Evolutionary conservation across 1,140 invertebrate genomes (phyloP).

Genomic region (Arion vulgaris): DNA sequence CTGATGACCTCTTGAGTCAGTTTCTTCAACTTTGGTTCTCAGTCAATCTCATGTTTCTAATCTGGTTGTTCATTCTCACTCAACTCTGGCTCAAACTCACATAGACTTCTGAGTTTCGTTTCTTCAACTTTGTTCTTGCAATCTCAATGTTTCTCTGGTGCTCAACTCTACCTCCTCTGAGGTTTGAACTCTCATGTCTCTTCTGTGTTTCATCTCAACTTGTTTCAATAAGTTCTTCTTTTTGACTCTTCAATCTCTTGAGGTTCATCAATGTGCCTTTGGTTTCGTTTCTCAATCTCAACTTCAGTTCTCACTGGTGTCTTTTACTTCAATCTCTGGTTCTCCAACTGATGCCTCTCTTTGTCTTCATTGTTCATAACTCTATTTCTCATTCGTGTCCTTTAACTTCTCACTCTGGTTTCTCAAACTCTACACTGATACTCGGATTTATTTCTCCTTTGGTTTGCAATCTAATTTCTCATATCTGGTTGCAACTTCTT

Average conservation of each 20-base stretch:
- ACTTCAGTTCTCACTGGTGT: not conserved
- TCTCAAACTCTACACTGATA: constrained; percentile 32
- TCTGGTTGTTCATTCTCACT: too few species aligned
- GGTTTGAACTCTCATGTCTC: constrained; percentile 27
- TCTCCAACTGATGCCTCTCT: too few species aligned
- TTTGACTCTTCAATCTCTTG: not conserved
- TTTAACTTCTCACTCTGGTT: constrained; percentile 7
- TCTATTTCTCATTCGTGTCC: too few species aligned
- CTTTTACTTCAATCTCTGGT: too few species aligned
- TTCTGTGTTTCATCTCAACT: constrained; percentile 20
- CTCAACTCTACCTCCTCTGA: too few species aligned
- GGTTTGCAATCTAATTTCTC: constrained; percentile 23
- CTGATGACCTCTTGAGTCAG: constrained; percentile 44
- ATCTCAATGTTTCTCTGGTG: constrained; percentile 29
- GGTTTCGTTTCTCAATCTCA: constrained; percentile 28
- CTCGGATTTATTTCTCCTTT: constrained; percentile 19
- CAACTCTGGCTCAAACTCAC: too few species aligned
- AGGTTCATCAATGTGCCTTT: constrained; percentile 18
- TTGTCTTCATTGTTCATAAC: too few species aligned
- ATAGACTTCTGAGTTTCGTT: too few species aligned
- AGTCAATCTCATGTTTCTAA: too few species aligned
- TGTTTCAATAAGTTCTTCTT: not conserved
- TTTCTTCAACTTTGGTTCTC: constrained; percentile 23
- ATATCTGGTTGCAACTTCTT: not conserved
- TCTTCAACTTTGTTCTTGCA: not conserved